Evolutionary conservation across 2,797 vertebrate genomes (phyloP), one percentile per base, ranked within the genome.

Genomic region (Rhinophrynus dorsalis): DNA sequence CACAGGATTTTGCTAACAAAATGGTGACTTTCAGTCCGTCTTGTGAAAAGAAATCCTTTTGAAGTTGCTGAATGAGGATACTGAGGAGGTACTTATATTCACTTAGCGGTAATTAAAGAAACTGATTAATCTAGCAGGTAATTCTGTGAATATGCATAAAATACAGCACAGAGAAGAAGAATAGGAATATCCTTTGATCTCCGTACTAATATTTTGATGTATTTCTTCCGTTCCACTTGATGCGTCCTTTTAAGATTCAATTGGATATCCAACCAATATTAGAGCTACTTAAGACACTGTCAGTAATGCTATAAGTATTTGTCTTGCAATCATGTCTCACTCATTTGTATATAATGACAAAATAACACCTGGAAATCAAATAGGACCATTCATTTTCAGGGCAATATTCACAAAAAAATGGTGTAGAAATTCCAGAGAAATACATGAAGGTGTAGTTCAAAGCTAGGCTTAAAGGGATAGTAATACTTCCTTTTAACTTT

Each of bases 121-220:
- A 35, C 27, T 57, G 52, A 67, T 67, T 56, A 15, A 57, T 57
- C 55, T 57, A 35, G 40, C 44, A 27, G 21, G 64, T 57, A 57
- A 57, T 56, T 45, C 40, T 17, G 26, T 17, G 27, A n/a, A 30
- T 30, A 35, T 67, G 20, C 23, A 56, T 57, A 32, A 56, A 24
- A 24, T 9, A 21, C 4, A 54, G 37, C 20, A 33, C n/a, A 55
- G 35, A 44, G 27, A 54, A 23, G 5, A 21, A 9, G 50, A 52
- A 59, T 60, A 5, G 18, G 13, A 27, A 35, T 67, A 42, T n/a
- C 27, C 29, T 67, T 67, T 67, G 37, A 37, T 35, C 44, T 47
- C 44, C 20, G 44, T 2, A 21, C 50, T 55, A 45, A 47, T 26
- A 47, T 67, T 1, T 23, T 57, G 24, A 30, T 0, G 0, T 6